Conservation (phyloP, 2,113 vertebrate species). For the Tympanuchus pallidicinctus region DNA sequence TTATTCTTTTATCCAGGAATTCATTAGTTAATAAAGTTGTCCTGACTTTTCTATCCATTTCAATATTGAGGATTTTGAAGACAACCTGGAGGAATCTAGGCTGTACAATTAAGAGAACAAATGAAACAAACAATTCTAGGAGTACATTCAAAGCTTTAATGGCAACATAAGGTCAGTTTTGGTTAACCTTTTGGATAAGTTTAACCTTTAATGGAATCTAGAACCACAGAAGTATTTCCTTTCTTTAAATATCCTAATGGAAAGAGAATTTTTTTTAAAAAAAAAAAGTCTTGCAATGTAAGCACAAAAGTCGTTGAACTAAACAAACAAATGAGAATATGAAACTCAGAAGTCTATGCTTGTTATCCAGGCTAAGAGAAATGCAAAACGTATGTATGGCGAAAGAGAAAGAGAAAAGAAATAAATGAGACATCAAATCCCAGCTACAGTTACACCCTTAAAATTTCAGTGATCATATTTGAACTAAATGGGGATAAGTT, state of each 20-base stretch:
- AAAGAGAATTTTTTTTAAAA: background rate
- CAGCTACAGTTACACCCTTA: background rate
- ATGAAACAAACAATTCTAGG: background rate
- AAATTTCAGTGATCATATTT: background rate
- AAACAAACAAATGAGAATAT: conserved; percentile 2
- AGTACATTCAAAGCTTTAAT: background rate
- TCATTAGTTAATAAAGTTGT: background rate
- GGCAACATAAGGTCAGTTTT: background rate
- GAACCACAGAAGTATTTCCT: background rate
- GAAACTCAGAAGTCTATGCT: background rate
- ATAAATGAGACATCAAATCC: background rate
- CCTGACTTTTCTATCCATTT: background rate
- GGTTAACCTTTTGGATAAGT: conserved; percentile 1
- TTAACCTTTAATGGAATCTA: background rate
- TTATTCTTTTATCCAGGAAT: background rate
- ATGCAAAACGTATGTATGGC: conserved; percentile 14
- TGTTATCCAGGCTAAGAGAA: conserved; percentile 15
- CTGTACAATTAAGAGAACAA: background rate
- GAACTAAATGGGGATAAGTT: background rate
- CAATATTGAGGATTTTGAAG: background rate
- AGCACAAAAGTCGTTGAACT: background rate
- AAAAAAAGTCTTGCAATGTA: background rate
- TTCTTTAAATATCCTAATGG: background rate
- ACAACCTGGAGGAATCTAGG: background rate
- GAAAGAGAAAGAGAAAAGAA: background rate